A percentile compares a stretch with the other conserved stretches of the same genome.
Evolutionary conservation across 30 jellyfish, hydroid and myxozoan genomes (phyloP).

Genomic region (Aurelia aurita): DNA sequence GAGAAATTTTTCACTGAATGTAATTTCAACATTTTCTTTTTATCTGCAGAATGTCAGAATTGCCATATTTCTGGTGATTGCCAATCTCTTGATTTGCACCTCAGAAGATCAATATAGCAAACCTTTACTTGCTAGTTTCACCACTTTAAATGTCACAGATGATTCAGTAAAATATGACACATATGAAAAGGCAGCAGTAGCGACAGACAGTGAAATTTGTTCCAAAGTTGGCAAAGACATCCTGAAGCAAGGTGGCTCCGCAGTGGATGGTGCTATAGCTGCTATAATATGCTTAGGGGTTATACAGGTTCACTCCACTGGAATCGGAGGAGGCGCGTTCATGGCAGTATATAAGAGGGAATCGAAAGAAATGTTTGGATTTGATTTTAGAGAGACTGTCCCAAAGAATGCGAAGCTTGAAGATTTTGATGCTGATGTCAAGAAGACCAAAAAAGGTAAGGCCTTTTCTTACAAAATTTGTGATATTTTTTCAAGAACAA

Average conservation of each 20-base stretch:
- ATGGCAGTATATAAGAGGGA: slow-evolving; percentile 56
- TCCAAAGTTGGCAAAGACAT: slow-evolving; percentile 76
- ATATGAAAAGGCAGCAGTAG: slow-evolving; percentile 60
- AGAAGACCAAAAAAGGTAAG: slow-evolving; percentile 51
- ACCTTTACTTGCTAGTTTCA: neutral
- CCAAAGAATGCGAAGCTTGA: slow-evolving; percentile 53
- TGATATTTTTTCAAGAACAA: no score
- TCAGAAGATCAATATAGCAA: neutral
- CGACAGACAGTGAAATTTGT: slow-evolving; percentile 46
- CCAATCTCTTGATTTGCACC: neutral
- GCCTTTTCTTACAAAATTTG: no score
- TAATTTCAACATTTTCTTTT: no score
- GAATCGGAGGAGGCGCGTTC: slow-evolving; percentile 98
- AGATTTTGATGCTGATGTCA: slow-evolving; percentile 15
- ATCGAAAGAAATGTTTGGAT: slow-evolving; percentile 27
- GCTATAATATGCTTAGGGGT: slow-evolving; percentile 80
- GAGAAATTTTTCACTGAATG: no score
- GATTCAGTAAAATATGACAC: neutral
- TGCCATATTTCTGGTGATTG: neutral
- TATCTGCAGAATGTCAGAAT: neutral
- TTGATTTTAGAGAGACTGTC: slow-evolving; percentile 83
- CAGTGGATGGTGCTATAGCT: slow-evolving; percentile 96
- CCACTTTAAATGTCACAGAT: slow-evolving; percentile 15
- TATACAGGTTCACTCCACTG: slow-evolving; percentile 82
- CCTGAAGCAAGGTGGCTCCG: slow-evolving; percentile 81